A percentile compares a stretch with the other conserved stretches of the same genome.
These are phyloP conservation scores for Zoanthus sociatus DNA, from an alignment of 92 coral and sea anemone genomes.

Conservation along the genomic window DNA sequence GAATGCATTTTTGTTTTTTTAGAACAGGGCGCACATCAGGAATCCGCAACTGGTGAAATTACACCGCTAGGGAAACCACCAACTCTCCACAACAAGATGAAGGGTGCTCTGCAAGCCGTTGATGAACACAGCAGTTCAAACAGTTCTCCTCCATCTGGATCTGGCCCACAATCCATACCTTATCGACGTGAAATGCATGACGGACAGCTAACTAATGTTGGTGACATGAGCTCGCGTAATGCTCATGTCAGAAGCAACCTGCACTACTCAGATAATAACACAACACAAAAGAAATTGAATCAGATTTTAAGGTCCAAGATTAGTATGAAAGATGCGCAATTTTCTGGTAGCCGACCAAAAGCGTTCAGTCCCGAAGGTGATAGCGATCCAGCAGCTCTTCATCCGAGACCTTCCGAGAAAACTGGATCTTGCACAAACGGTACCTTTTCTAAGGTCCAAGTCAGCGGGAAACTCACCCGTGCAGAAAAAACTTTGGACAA, in stretches of 20 bases:
- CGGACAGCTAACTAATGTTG: not conserved
- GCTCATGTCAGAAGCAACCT: not conserved
- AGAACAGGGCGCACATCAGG: slow-evolving; percentile 58
- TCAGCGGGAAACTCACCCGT: not conserved
- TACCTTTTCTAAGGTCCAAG: not conserved
- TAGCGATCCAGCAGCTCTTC: slow-evolving; percentile 74
- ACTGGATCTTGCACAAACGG: not conserved
- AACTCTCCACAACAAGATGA: not conserved
- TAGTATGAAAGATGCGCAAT: slow-evolving; percentile 14
- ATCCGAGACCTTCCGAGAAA: slow-evolving; percentile 56
- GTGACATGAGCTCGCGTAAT: slow-evolving; percentile 21
- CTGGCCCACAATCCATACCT: not conserved
- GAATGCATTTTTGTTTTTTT: not conserved
- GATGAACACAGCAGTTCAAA: not conserved
- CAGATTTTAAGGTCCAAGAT: slow-evolving; percentile 3
- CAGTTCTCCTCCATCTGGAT: not conserved
- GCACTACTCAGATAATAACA: not conserved
- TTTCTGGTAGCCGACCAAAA: slow-evolving; percentile 68
- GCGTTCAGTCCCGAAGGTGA: slow-evolving; percentile 91
- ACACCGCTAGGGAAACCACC: slow-evolving; percentile 1
- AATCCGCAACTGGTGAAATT: slow-evolving; percentile 13
- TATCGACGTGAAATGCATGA: not conserved
- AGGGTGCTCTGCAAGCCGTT: not conserved
- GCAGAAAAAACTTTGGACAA: not conserved
- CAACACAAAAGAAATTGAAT: slow-evolving; percentile 6